phyloP scores from a whole-genome alignment of 2,797 vertebrate species.

The Oophaga sylvatica region DNA sequence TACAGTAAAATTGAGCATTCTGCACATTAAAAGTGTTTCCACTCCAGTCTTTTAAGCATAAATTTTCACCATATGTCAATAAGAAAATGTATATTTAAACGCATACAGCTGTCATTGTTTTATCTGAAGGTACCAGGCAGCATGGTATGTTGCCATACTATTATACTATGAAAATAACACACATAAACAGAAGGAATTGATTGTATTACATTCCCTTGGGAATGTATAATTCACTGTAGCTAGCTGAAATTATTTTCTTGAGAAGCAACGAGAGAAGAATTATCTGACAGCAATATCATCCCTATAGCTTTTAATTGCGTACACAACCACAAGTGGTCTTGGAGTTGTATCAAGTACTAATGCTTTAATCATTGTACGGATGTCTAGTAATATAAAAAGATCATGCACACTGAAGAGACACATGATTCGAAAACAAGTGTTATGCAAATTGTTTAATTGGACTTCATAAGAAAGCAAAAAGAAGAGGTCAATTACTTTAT shows the following conservation, averaged over 20 bases:
- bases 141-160: neutral
- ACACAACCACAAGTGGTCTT: constrained; percentile 50
- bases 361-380: constrained; percentile 31
- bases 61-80: neutral
- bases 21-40: neutral
- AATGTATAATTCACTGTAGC: constrained; percentile 30
- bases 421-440: constrained; percentile 1
- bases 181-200: constrained; percentile 32
- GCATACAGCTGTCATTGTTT: neutral
- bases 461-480: neutral
- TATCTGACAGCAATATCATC: constrained; percentile 47
- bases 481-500: neutral
- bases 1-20: neutral
- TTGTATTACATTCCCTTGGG: constrained; percentile 22
- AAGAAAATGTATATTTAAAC: neutral
- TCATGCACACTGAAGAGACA: constrained; percentile 26
- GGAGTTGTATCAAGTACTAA: constrained; percentile 22
- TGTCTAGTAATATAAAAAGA: constrained; percentile 28
- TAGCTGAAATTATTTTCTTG: constrained; percentile 27
- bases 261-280: constrained; percentile 32
- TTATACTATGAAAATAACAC: constrained; percentile 16
- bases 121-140: neutral
- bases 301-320: constrained; percentile 48
- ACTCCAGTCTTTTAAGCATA: neutral
- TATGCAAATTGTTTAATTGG: constrained; percentile 14